Base-by-base conservation (phyloP, 2,888 invertebrate genomes). In the Monochamus alternatus region DNA sequence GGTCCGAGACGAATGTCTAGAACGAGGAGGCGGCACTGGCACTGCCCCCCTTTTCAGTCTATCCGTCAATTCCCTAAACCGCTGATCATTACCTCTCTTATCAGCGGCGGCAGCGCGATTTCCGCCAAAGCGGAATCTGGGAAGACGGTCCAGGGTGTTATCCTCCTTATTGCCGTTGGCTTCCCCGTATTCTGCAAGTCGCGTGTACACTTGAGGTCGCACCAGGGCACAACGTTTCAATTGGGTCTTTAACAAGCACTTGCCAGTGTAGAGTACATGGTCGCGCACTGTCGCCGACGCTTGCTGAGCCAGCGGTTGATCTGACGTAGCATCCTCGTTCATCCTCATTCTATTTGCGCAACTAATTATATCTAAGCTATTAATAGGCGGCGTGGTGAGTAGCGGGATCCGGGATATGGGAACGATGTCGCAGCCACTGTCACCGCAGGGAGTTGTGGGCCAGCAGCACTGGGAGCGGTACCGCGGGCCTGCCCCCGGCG, bases 81-180 rank as follows among this genome's bases (percentile, higher is more conserved):
- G 90, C 88, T 95, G 94, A 80, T 95, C 93, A 88, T 94, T 94
- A 86, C 94, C 94, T 86, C 86, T 87, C 75, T 87, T 86, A 79
- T 85, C 85, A 58, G 82, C 84, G 77, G 80, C 83, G 80, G 82
- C 85, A 74, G 86, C 83, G 75, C 89, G 88, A 82, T 89, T 89
- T 82, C 92, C 90, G 85, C 92, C 94, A 91, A 94, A 93, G 88
- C 95, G 94, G 89, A 94, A 92, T 89, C 93, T 94, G 88, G 94
- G 94, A 89, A 95, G 91, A 84, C 95, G 94, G 91, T 95, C 95
- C 93, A 95, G 94, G 88, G 94, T 94, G 92, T 93, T 83, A 62
- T 87, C 85, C 76, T 85, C 84, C 70, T 85, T 85, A 85, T 88
- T 89, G 86, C 83, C 83, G 84, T 84, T 80, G 79, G 82, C 78